Base-by-base conservation (phyloP, 2,888 invertebrate species). In the Eupithecia pulchellata region DNA sequence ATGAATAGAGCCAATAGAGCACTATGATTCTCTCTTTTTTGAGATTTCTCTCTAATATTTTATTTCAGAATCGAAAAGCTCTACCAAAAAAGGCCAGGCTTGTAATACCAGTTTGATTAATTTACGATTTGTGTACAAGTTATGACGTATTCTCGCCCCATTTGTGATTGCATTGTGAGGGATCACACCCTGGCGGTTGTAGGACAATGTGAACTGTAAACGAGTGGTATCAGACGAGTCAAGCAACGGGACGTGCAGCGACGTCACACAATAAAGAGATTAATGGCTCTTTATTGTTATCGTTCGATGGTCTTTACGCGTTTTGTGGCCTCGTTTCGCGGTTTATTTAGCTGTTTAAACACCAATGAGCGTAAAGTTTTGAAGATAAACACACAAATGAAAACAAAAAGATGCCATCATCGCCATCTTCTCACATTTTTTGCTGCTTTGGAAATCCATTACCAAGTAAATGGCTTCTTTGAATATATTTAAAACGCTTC, bases 291-390 rank as follows among this genome's bases (percentile, higher is more conserved):
- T 89, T 91, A 91, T 91, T 93, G 92, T 92, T 89, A 91, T 88
- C 89, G 85, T 83, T 84, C 85, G 88, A 90, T 90, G 89, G 87
- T 92, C 90, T 92, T 93, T 89, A 90, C 88, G 84, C 85, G 83
- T 88, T 92, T 91, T 91, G 92, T 90, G 87, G 89, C 85, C 87
- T 92, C 91, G 90, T 92, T 93, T 93, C 92, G 92, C 88, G 91
- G 89, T 89, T 89, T 88, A 89, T 92, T 91, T 89, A 87, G 86
- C 87, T 86, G 86, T 89, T 89, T 89, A 91, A 90, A 89, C 85
- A 90, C 84, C 84, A 89, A 90, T 89, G 83, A 88, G 87, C 89
- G 83, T 89, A 82, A 88, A 92, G 91, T 90, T 87, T 87, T 83
- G 83, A 81, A 81, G 79, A 87, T 86, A 86, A 82, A 81, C 82